Base-by-base conservation (phyloP, 2,888 invertebrate genomes). In the Acrobeloides nanus region DNA sequence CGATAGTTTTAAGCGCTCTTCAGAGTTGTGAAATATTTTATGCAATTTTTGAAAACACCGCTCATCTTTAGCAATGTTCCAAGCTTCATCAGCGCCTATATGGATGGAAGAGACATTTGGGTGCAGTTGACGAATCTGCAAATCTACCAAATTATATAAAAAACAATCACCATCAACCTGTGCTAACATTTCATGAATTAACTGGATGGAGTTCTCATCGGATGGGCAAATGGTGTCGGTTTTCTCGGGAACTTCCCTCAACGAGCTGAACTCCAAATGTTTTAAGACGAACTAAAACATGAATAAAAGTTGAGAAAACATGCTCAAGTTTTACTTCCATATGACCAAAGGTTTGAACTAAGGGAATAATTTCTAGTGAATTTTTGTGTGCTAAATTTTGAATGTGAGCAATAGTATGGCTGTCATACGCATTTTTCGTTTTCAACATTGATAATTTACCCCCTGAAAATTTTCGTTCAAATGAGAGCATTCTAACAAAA, bases 41-140 rank as follows among this genome's bases (percentile, higher is more conserved):
- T 59, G 76, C 66, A 75, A 69, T 35, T 61, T 59, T 26, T 65
- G 54, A 42, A 63, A 64, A 53, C 76, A 78, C 26, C 62, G 48
- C 5, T 66, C 62, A 62, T 78, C 77, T 32, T 74, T 58, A 15
- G 76, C 78, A 17, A 79, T 66, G 49, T 83, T 81, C 64, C 80
- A 84, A 0, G 87, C 87, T 76, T 88, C 88, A 73, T 88, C 87
- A 38, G 84, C 84, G 0, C 85, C 85, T 48, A 85, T 83, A 73
- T 85, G 84, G 23, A 85, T 75, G 29, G 64, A 57, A 15, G 54
- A 60, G 6, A 67, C 53, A 24, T 64, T 51, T 1, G 74, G 67
- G 32, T 68, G 69, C 63, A 78, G 27, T 3, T 54, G 20, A 37
- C 71, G 55, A 5, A 75, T 51, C 61, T 59, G 38, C 21, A 29